phyloP scores from a whole-genome alignment of 1,140 invertebrate genomes.

The Ceratitis capitata region DNA sequence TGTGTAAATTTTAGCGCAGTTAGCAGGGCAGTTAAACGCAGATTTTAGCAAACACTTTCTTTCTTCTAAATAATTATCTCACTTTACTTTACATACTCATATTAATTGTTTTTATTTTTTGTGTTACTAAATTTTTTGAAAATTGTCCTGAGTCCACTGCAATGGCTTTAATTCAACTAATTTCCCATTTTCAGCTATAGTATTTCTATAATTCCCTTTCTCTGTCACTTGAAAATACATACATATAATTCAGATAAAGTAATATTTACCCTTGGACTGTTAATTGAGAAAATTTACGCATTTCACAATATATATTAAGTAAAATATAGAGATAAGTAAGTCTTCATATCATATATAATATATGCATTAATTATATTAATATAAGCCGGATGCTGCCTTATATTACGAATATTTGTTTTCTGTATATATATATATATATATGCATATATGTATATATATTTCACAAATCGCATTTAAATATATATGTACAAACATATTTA shows the following conservation, averaged over 20 bases:
- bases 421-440: no score
- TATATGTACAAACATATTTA: background rate
- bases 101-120: background rate
- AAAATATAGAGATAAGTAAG: no score
- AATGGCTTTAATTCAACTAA: constrained; percentile 19
- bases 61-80: background rate
- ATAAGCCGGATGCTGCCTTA: no score
- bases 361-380: no score
- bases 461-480: no score
- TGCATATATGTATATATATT: no score
- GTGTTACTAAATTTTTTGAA: background rate
- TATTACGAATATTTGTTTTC: no score
- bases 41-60: background rate
- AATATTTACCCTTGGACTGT: background rate
- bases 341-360: no score
- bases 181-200: background rate
- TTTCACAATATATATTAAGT: no score
- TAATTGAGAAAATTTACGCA: background rate
- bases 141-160: constrained; percentile 41
- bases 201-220: constrained; percentile 16
- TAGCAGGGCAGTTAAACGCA: background rate
- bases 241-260: constrained; percentile 12
- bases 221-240: constrained; percentile 30
- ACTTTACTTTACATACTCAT: background rate
- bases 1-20: background rate